These are phyloP conservation scores for Aphodius granarius DNA, from an alignment of 2,888 invertebrate genomes.

Conservation along the genomic window DNA sequence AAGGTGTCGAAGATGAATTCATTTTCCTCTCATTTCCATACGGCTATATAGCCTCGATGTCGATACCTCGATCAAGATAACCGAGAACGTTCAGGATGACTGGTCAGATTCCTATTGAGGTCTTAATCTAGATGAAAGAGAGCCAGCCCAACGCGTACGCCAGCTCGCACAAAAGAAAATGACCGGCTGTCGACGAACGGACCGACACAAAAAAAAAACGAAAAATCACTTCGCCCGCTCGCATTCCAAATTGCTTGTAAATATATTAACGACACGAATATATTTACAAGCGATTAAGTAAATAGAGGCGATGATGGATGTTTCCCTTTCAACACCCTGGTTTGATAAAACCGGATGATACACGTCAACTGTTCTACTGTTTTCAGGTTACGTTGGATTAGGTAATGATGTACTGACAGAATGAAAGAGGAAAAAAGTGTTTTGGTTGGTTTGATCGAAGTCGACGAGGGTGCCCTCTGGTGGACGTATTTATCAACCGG, in stretches of 20 bases:
- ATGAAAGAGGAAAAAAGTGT: neutral
- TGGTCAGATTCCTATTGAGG: slow-evolving; percentile 30
- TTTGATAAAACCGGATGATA: neutral
- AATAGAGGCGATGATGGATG: slow-evolving; percentile 4
- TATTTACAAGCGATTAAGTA: slow-evolving; percentile 10
- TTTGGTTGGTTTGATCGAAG: neutral
- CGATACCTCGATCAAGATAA: neutral
- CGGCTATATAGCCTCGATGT: neutral
- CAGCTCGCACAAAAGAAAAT: slow-evolving; percentile 2
- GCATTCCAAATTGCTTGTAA: slow-evolving; percentile 11
- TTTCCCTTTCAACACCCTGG: slow-evolving; percentile 4
- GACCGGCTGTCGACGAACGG: neutral
- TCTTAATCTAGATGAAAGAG: slow-evolving; percentile 28
- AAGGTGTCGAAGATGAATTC: neutral
- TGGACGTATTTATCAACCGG: slow-evolving; percentile 31
- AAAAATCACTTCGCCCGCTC: neutral
- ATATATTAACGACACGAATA: slow-evolving; percentile 12
- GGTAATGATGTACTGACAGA: too few relatives aligned
- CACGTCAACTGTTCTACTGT: neutral
- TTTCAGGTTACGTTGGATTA: neutral
- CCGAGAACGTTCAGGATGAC: slow-evolving; percentile 26
- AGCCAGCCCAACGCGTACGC: neutral
- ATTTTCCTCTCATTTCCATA: neutral
- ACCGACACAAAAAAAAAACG: neutral
- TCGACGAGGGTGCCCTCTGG: slow-evolving; percentile 18